These are phyloP conservation scores for Calephelis virginiensis DNA, from an alignment of 1,140 invertebrate species.

Conservation along the genomic window DNA sequence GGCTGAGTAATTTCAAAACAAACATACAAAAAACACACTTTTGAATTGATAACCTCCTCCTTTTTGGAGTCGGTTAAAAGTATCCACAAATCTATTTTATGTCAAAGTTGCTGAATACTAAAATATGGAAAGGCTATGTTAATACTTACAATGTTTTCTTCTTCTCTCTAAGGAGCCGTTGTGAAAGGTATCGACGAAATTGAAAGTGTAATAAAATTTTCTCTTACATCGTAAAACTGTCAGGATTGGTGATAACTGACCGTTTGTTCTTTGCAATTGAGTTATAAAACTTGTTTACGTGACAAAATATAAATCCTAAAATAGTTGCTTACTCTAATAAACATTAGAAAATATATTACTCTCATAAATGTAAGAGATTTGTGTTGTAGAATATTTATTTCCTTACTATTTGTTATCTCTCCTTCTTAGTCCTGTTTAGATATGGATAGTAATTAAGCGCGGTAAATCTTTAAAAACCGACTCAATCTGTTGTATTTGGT, in stretches of 20 bases:
- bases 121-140: conserved; percentile 4
- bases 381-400: no score
- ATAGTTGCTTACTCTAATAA: background rate
- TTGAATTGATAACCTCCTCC: background rate
- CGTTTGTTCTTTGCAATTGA: background rate
- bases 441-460: no score
- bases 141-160: conserved; percentile 1
- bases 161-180: conserved; percentile 1
- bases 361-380: background rate
- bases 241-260: conserved; percentile 10
- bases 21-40: background rate
- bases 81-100: background rate
- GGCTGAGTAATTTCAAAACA: no score
- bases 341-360: background rate
- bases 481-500: no score
- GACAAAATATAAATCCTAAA: background rate
- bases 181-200: conserved; percentile 3
- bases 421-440: no score
- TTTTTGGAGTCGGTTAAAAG: background rate
- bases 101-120: background rate
- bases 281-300: conserved; percentile 8
- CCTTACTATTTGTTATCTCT: no score
- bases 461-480: no score
- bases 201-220: conserved; percentile 14
- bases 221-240: conserved; percentile 1